Evolutionary conservation across 2,888 invertebrate species (phyloP).

Genomic region (Caenorhabditis imperialis): DNA sequence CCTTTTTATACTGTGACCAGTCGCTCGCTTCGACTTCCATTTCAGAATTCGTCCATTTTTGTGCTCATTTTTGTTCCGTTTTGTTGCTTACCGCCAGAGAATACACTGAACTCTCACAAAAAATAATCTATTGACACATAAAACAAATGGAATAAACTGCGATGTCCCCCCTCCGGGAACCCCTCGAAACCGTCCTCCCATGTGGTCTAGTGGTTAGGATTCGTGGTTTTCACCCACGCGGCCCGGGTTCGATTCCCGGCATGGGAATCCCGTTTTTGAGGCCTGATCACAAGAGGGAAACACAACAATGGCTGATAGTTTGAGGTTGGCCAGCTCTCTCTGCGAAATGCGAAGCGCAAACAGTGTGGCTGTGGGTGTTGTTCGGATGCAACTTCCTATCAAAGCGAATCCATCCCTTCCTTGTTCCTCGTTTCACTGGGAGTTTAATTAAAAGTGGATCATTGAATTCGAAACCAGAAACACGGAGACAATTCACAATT

Average conservation of each 20-base stretch:
- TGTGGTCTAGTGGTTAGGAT: constrained; percentile 74
- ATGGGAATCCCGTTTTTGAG: no score
- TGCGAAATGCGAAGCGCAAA: constrained; percentile 45
- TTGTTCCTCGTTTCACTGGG: neutral
- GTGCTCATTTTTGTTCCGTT: no score
- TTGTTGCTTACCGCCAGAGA: no score
- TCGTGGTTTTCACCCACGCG: constrained; percentile 76
- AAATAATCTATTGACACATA: no score
- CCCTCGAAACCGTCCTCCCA: constrained; percentile 60
- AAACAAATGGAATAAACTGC: no score
- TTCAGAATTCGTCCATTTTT: no score
- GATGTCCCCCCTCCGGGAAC: no score
- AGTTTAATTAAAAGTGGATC: constrained; percentile 18
- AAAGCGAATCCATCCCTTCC: constrained; percentile 5
- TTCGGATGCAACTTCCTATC: constrained; percentile 29
- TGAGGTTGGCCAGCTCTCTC: constrained; percentile 38
- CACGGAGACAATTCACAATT: constrained; percentile 41
- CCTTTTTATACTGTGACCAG: neutral
- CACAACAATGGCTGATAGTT: no score
- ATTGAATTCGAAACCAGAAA: no score
- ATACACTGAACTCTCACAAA: no score
- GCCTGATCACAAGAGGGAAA: no score
- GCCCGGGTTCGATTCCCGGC: constrained; percentile 76
- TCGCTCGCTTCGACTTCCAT: no score
- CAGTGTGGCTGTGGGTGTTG: constrained; percentile 25